Percentiles rank a stretch among this genome's conserved stretches.
phyloP scores from a whole-genome alignment of 1,140 invertebrate species.

The Tetramorium simillimum region DNA sequence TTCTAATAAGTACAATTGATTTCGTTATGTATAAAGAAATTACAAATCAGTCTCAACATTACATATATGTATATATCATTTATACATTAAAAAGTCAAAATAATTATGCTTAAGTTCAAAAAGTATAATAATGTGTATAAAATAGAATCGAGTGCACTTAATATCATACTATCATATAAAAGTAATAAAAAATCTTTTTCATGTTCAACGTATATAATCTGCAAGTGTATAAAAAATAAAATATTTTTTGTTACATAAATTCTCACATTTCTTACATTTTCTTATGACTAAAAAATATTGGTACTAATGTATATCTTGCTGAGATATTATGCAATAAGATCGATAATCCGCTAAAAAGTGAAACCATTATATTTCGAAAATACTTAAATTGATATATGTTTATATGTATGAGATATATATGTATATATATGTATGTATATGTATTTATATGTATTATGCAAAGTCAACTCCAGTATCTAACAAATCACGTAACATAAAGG shows the following conservation, averaged over 20 bases:
- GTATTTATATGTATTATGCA: constrained; percentile 79
- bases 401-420: neutral
- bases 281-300: neutral
- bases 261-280: neutral
- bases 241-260: constrained; percentile 55
- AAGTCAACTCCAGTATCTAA: constrained; percentile 89
- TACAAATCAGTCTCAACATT: constrained; percentile 34
- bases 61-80: constrained; percentile 21
- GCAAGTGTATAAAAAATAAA: constrained; percentile 55
- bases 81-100: neutral
- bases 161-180: constrained; percentile 12
- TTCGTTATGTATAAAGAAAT: constrained; percentile 9
- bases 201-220: neutral
- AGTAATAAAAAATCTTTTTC: constrained; percentile 27
- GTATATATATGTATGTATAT: neutral
- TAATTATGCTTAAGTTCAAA: constrained; percentile 13
- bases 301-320: neutral
- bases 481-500: constrained; percentile 87
- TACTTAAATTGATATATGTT: neutral
- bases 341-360: neutral
- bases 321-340: neutral
- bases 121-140: neutral
- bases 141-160: constrained; percentile 1
- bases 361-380: neutral
- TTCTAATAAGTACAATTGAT: constrained; percentile 28